Evolutionary conservation across 2,888 invertebrate species (phyloP).

Genomic region (Aproaerema taeniolella): DNA sequence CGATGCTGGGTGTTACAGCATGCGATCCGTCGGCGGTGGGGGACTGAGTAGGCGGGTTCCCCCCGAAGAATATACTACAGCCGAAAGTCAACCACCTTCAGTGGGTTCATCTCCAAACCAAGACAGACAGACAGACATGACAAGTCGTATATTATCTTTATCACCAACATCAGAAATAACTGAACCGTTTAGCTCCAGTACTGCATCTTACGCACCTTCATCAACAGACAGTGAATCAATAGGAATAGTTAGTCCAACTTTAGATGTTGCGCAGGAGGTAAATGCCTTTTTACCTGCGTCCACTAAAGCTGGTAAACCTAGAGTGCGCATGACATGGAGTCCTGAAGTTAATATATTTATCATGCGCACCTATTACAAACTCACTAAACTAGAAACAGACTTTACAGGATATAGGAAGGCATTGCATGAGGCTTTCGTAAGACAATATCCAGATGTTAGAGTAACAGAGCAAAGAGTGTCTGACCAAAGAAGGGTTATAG

Average conservation of each 20-base stretch:
- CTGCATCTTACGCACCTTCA: background rate
- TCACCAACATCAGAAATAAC: background rate
- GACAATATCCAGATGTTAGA: conserved; percentile 8
- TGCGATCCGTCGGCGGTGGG: conserved; percentile 16
- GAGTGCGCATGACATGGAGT: background rate
- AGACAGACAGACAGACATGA: too few species aligned
- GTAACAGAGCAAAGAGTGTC: conserved; percentile 13
- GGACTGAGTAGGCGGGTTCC: conserved; percentile 3
- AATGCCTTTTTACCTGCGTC: background rate
- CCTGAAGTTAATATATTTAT: background rate
- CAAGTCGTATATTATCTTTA: background rate
- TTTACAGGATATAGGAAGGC: conserved; percentile 1
- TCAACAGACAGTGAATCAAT: too few species aligned
- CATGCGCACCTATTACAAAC: conserved; percentile 1
- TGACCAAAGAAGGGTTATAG: conserved; percentile 14
- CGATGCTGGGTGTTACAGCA: conserved; percentile 17
- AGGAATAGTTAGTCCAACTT: background rate
- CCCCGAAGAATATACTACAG: background rate
- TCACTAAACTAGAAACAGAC: conserved; percentile 4
- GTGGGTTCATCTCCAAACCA: background rate
- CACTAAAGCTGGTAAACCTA: background rate
- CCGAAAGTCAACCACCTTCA: background rate
- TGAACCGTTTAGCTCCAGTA: background rate
- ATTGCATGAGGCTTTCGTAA: conserved; percentile 9
- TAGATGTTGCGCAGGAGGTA: conserved; percentile 1